Conservation (phyloP, 2,888 invertebrate genomes). For the Syritta pipiens region DNA sequence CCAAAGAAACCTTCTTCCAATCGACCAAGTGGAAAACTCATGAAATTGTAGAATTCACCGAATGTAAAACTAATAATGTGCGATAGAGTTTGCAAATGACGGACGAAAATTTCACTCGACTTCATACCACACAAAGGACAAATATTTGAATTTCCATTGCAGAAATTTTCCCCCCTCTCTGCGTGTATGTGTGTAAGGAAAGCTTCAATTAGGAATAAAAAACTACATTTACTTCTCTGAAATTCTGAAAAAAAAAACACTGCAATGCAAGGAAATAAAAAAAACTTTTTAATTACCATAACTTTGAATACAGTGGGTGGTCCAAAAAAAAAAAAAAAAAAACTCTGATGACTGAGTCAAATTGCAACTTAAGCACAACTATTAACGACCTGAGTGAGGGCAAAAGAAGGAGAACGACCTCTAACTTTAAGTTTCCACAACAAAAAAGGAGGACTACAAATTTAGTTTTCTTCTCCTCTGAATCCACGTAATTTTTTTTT, state of each 20-base stretch:
- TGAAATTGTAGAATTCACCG: constrained; percentile 9
- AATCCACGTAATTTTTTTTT: no score
- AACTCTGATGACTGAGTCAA: constrained; percentile 5
- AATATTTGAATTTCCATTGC: constrained; percentile 25
- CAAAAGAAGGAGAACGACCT: no score
- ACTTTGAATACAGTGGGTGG: constrained; percentile 15
- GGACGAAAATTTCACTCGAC: not conserved
- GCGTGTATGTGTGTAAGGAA: no score
- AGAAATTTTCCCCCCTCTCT: no score
- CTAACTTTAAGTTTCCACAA: no score
- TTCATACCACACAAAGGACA: not conserved
- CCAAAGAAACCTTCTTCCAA: constrained; percentile 37
- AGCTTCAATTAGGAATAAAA: no score
- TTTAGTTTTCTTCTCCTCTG: no score
- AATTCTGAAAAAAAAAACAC: not conserved
- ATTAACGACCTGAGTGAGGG: constrained; percentile 9
- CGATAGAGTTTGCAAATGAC: not conserved
- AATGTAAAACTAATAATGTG: constrained; percentile 7
- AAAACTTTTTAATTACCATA: constrained; percentile 45
- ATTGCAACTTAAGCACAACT: constrained; percentile 29
- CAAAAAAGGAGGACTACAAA: no score
- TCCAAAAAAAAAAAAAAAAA: no score
- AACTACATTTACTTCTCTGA: no score
- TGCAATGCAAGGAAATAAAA: constrained; percentile 2
- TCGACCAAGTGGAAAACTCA: constrained; percentile 31